phyloP scores from a whole-genome alignment of 1,140 invertebrate species.

The Drosophila kanapiae region DNA sequence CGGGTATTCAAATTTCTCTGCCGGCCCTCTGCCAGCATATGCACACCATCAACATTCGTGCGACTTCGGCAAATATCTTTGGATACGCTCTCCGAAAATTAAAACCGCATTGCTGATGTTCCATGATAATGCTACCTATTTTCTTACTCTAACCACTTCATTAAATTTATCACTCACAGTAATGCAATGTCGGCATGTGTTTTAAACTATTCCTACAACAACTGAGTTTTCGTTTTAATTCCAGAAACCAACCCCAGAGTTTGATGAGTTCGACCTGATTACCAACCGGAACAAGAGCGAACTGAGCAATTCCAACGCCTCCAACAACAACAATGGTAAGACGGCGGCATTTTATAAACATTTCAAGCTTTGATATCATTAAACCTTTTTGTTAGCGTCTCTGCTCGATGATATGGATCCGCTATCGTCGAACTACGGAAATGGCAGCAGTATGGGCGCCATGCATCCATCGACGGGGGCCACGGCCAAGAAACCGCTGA shows the following conservation, averaged over 20 bases:
- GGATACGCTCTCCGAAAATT: too few species aligned
- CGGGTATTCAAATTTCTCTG: too few species aligned
- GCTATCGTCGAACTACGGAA: slow-evolving; percentile 70
- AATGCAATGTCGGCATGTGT: too few species aligned
- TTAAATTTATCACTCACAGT: too few species aligned
- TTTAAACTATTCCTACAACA: too few species aligned
- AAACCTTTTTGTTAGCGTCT: too few species aligned
- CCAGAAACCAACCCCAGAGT: slow-evolving; percentile 87
- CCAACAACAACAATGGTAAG: slow-evolving; percentile 85
- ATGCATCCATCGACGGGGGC: slow-evolving; percentile 72
- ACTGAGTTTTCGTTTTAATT: slow-evolving; percentile 5
- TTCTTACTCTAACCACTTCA: too few species aligned
- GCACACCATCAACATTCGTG: too few species aligned
- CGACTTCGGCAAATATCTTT: too few species aligned
- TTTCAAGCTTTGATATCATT: background rate
- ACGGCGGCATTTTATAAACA: background rate
- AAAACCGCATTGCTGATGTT: too few species aligned
- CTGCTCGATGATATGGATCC: slow-evolving; percentile 84
- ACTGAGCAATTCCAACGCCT: slow-evolving; percentile 77
- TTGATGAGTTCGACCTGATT: slow-evolving; percentile 94
- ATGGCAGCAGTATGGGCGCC: slow-evolving; percentile 35
- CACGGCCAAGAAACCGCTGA: slow-evolving; percentile 87
- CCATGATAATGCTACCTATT: too few species aligned
- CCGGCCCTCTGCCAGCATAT: too few species aligned
- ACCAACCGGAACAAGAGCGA: slow-evolving; percentile 88